Evolutionary conservation across 1,140 invertebrate genomes (phyloP).

Genomic region (Rhagoletis pomonella): DNA sequence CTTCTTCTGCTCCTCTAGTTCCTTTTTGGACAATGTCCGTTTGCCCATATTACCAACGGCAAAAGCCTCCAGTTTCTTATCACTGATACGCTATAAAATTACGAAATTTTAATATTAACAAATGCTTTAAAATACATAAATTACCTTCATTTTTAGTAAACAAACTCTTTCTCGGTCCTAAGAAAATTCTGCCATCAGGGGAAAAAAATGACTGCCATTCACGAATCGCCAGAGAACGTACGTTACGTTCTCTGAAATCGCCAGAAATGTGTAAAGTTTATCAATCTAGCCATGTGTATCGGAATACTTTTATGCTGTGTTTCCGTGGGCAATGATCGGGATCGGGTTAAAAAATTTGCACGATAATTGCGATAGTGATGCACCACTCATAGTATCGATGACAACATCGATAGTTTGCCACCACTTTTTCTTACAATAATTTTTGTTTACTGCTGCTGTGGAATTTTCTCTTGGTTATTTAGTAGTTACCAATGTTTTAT

Average conservation of each 20-base stretch:
- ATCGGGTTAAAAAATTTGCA: no score
- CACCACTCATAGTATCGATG: no score
- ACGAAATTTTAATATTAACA: not conserved
- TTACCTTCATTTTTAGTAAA: constrained; percentile 39
- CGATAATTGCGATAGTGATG: no score
- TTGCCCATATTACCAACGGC: constrained; percentile 89
- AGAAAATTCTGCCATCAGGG: no score
- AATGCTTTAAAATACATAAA: no score
- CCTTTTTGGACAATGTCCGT: constrained; percentile 87
- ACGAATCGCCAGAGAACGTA: no score
- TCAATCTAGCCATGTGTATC: no score
- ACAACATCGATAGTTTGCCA: not conserved
- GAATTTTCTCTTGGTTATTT: constrained; percentile 2
- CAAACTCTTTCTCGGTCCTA: not conserved
- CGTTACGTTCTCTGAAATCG: no score
- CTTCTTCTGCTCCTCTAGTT: constrained; percentile 90
- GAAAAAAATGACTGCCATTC: no score
- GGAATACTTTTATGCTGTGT: no score
- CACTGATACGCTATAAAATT: constrained; percentile 78
- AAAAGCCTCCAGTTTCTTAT: constrained; percentile 87
- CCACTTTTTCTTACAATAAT: not conserved
- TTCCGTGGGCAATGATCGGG: no score
- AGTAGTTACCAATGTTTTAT: not conserved
- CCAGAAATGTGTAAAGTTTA: no score
- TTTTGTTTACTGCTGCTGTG: constrained; percentile 18